Percentiles rank a stretch among this genome's conserved stretches.
These are phyloP conservation scores for Tachysurus fulvidraco DNA, from an alignment of 2,113 vertebrate species.

Conservation along the genomic window DNA sequence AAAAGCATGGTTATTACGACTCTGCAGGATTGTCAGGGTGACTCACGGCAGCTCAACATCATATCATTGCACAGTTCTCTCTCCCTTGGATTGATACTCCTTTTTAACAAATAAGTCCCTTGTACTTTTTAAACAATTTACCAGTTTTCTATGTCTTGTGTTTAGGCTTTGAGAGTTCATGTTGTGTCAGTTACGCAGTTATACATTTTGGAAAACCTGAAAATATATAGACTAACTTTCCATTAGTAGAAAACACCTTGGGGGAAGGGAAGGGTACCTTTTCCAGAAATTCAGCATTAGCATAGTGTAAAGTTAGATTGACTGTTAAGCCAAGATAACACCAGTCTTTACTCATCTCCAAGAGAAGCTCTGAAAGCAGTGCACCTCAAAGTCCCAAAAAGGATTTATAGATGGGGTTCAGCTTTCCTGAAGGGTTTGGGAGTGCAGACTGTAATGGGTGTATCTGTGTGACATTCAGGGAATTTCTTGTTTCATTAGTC, in stretches of 20 bases:
- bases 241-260: not conserved
- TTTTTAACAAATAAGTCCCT: not conserved
- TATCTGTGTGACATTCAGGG: not conserved
- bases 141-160: too few relatives aligned
- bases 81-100: not conserved
- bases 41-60: not conserved
- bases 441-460: not conserved
- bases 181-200: not conserved
- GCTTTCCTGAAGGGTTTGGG: constrained; percentile 1
- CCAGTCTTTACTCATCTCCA: not conserved
- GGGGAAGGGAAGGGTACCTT: not conserved
- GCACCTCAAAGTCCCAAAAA: constrained; percentile 1
- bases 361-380: not conserved
- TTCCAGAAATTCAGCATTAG: not conserved
- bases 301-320: not conserved
- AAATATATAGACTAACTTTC: not conserved
- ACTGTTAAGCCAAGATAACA: not conserved
- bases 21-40: not conserved
- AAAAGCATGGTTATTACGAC: not conserved
- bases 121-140: not conserved
- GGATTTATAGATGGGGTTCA: constrained; percentile 8
- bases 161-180: too few relatives aligned
- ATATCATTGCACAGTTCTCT: not conserved
- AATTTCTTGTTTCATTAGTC: not conserved
- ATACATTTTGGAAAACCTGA: not conserved